Evolutionary conservation across 2,888 invertebrate genomes (phyloP), one percentile per base, ranked within the genome.

Genomic region (Torymus tubicola): DNA sequence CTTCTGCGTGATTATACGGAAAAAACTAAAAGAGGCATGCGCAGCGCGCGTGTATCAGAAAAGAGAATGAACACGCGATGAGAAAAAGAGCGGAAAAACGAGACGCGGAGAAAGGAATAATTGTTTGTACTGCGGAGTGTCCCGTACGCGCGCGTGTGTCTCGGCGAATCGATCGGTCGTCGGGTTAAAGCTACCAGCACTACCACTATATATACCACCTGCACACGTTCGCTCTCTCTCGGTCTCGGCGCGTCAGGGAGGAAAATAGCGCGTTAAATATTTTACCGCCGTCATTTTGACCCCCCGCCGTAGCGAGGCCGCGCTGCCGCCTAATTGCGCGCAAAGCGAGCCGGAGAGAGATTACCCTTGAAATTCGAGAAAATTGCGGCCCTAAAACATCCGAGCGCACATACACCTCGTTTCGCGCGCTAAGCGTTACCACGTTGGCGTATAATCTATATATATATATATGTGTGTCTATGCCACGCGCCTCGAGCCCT

Each of bases 301-400:
- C 63, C 61, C 42, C 42, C 31, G 8, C 5, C 42, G 21, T 21
- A 21, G 21, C 21, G 21, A 21, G 2, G 21, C 42, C 5, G 8
- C 0, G 42, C 42, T 42, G 8, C 42, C 31, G 71, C 52, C 68
- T 83, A 81, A 83, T 83, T 81, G 75, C 78, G 76, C 72, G 76
- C 75, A 72, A 81, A 81, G 80, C 60, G 58, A 77, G 76, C 57
- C 53, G 57, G 61, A 71, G 76, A 81, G 64, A 72, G 75, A 83
- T 83, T 78, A 77, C 64, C 70, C 73, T 74, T 76, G 69, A 81
- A 81, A 80, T 80, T 83, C 74, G 72, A 81, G 78, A 74, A 82
- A 81, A 81, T 81, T 77, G 61, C 57, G 42, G n/a, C 63, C 69
- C 69, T 78, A 74, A 72, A 77, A 42, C 71, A 60, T 53, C 58